Percentiles rank a stretch among this genome's conserved stretches.
Conservation (phyloP, 2,113 vertebrate genomes). For the Salvelinus fontinalis region DNA sequence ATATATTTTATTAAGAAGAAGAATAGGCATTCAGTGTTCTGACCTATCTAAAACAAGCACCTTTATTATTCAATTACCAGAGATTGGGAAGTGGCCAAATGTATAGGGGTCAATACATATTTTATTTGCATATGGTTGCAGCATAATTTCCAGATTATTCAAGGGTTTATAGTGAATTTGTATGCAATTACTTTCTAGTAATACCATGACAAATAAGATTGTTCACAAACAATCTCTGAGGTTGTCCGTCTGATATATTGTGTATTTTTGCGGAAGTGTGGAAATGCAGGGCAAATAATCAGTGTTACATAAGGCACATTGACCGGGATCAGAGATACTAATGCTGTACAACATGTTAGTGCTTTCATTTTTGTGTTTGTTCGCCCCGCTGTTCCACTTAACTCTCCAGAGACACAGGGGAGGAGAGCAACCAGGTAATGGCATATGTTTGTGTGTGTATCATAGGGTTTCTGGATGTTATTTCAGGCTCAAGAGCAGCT, state of each 20-base stretch:
- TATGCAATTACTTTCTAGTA: neutral
- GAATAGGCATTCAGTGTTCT: neutral
- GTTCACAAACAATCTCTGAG: neutral
- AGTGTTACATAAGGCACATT: constrained; percentile 20
- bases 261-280: neutral
- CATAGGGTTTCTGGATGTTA: neutral
- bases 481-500: no score
- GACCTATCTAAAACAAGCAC: neutral
- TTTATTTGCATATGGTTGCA: no score
- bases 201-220: neutral
- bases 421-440: constrained; percentile 2
- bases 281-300: neutral
- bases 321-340: constrained; percentile 20
- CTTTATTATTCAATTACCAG: no score
- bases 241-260: neutral
- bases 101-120: no score
- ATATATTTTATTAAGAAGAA: neutral
- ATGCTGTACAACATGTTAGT: constrained; percentile 9
- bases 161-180: neutral
- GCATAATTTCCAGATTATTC: neutral
- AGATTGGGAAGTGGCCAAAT: no score
- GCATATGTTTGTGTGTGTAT: constrained; percentile 6
- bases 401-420: neutral
- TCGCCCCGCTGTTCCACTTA: neutral
- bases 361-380: constrained; percentile 12